Evolutionary conservation across 2,888 invertebrate species (phyloP).

Genomic region (Melipona beecheii): DNA sequence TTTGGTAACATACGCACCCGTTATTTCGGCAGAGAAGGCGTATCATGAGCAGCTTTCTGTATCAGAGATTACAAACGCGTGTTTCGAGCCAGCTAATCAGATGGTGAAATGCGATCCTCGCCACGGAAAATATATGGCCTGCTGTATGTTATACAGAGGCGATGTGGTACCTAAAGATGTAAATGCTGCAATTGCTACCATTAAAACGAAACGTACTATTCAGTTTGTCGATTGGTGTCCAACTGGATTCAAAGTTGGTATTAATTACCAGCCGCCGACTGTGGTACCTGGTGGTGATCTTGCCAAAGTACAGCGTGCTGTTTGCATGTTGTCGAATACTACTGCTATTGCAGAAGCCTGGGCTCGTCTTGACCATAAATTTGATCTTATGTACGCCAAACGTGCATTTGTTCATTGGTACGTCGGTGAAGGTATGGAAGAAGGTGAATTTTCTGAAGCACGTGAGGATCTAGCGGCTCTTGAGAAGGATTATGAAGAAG

Average conservation of each 20-base stretch:
- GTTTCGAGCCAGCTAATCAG: conserved; percentile 98
- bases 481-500: conserved; percentile 91
- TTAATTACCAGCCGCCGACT: conserved; percentile 97
- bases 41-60: conserved; percentile 97
- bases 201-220: conserved; percentile 97
- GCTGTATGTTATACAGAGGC: conserved; percentile 97
- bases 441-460: conserved; percentile 94
- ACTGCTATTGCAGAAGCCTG: conserved; percentile 99
- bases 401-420: conserved; percentile 99
- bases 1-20: conserved; percentile 95
- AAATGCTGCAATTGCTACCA: conserved; percentile 97
- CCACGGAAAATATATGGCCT: conserved; percentile 97
- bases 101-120: conserved; percentile 98
- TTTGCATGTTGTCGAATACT: conserved; percentile 99
- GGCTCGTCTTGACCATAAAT: conserved; percentile 98
- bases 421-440: conserved; percentile 94
- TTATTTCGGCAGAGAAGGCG: conserved; percentile 97
- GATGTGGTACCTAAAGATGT: conserved; percentile 98
- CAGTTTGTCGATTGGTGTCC: conserved; percentile 97
- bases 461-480: conserved; percentile 88
- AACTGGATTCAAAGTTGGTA: conserved; percentile 92
- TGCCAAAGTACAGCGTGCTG: conserved; percentile 97
- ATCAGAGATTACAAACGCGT: conserved; percentile 97
- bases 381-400: conserved; percentile 98
- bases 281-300: conserved; percentile 98